Evolutionary conservation across 2,113 vertebrate genomes (phyloP), one percentile per base, ranked within the genome.

Genomic region (Eubucco bourcierii): DNA sequence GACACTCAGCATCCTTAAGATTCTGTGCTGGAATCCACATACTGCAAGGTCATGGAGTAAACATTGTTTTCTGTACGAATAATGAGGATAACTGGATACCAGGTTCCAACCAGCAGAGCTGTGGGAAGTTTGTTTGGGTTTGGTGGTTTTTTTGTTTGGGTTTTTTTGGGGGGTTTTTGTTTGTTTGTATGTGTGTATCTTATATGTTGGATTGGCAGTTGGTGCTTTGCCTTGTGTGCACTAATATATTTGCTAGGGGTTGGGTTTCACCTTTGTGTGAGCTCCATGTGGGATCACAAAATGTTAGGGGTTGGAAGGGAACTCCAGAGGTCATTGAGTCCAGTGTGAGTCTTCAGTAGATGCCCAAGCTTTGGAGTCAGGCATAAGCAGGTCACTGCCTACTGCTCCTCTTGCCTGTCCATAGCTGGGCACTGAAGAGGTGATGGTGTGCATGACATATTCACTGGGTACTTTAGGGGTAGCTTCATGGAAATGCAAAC

Each of bases 1-100:
- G 28, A 19, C 23, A 9, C 28, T 33, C 14, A 14, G 5, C 6
- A 1, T 64, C 66, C 66, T 50, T 47, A 10, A 47, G 44, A 31
- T 27, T 90, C 34, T 27, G 4, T 44, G 47, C 50, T 58, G 50
- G 75, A 39, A 76, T 16, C 23, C 34, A 31, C 28, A 3, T 11
- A 68, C 64, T 39, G 34, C 53, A 34, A 24, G 44, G 27, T 60
- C 12, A 4, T 1, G 39, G 31, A 44, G 29, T 27, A 11, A 64
- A 24, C 3, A 1, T 2, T 70, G 9, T 46, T 77, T 53, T 70
- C 46, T 1, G 0, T 19, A 1, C 5, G 31, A 37, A 37, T 52
- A 64, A 21, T 3, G 41, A 78, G 56, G 31, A 37, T 1, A 44
- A 50, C 12, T 19, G 6, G 23, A 5, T 28, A 2, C 28, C 47